Evolutionary conservation across 2,888 invertebrate species (phyloP), one percentile per base, ranked within the genome.

Genomic region (Myathropa florea): DNA sequence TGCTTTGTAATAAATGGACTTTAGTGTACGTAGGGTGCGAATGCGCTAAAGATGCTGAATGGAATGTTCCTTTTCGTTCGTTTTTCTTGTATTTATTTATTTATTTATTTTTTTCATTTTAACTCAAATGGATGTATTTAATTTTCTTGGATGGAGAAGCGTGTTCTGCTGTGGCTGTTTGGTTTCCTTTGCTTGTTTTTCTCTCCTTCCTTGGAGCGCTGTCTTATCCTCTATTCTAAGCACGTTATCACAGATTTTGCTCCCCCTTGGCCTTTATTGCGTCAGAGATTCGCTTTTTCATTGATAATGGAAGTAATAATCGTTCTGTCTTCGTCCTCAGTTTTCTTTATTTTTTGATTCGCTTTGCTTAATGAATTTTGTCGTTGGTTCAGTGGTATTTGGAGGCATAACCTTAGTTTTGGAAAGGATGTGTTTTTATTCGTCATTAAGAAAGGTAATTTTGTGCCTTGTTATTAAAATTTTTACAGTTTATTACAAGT

Each of bases 51-150:
- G 57, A 70, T 59, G 57, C 73, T 36, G 46, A 60, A 53, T 30
- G 23, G 63, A 63, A 67, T 57, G 65, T 26, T 79, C 30, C 14
- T 39, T 36, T 63, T 57, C 70, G 28, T 59, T 18, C 18, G 60
- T 39, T 83, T 61, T 71, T 46, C 24, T 55, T 81, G 9, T 67
- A 26, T 81, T 61, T 46, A 65, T 71, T 79, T 83, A 46, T 61
- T 70, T 76, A 64, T 63, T 67, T 61, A 33, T 73, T 33, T 76
- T 79, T 71, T 81, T 72, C 61, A 65, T 72, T 82, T 85, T 36
- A 73, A 85, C 26, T 77, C 82, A 73, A 86, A 86, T 86, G 77
- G 76, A 82, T 85, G 85, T 77, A 82, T 82, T 86, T 85, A 81
- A 85, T 85, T 86, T 82, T 77, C 39, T 57, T 78, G 55, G 68